Evolutionary conservation across 2,888 invertebrate genomes (phyloP), one percentile per base, ranked within the genome.

Genomic region (Noctua fimbriata): DNA sequence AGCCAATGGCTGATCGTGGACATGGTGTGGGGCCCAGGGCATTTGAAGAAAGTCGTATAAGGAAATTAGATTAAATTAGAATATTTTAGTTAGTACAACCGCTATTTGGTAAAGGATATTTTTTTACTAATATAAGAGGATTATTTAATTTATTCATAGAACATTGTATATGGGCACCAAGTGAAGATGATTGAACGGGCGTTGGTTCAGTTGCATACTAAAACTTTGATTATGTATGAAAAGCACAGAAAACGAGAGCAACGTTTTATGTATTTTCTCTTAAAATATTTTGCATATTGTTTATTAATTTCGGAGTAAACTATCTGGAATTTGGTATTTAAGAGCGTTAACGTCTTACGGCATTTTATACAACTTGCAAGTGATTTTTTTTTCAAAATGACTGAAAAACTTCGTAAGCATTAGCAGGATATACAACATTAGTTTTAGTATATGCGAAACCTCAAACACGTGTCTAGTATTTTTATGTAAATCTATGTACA

Each of bases 1-100:
- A 91, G 92, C 21, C 96, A 96, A 83, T 96, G 95, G 94, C 67
- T 93, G 12, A 86, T 96, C 5, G 83, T 93, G 4, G 95, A 96
- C 65, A 91, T 94, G 78, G 86, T 96, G 2, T 95, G 95, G 95
- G 93, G 94, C 21, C 84, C 88, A 69, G 84, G 80, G 28, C 80
- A 81, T 52, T 67, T 80, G 7, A 90, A 91, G 76, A 89, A 92
- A 88, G 79, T 84, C 7, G 28, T 80, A 32, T 86, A 83, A 85
- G 49, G 36, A 52, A 44, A 65, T 24, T 70, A 47, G 21, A 18
- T 41, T 32, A 44, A 28, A 49, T 36, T 66, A 52, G 2, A 41
- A 41, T 28, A 41, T n/a, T 58, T 16, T 21, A 67, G n/a, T 32
- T 52, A 73, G n/a, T 69, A 66, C 0, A 65, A 78, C 41, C 71